A percentile compares a stretch with the other conserved stretches of the same genome.
phyloP scores from a whole-genome alignment of 2,888 invertebrate genomes.

The Drosophila vallismaia region DNA sequence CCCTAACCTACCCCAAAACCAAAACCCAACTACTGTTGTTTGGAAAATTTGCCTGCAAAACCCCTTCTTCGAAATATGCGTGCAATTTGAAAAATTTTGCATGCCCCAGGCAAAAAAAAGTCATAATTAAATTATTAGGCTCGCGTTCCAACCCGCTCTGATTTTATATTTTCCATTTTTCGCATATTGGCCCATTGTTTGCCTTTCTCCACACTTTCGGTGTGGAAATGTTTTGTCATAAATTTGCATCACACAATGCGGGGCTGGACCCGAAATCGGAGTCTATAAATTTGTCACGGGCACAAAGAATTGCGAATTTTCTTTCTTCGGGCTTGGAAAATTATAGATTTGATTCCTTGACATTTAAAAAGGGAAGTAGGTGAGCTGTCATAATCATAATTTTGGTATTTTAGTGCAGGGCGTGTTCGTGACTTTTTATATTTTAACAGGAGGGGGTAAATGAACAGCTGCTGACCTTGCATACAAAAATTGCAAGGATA shows the following conservation, averaged over 20 bases:
- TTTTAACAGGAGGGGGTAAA: slow-evolving; percentile 59
- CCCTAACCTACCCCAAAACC: slow-evolving; percentile 27
- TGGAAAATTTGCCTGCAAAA: slow-evolving; percentile 50
- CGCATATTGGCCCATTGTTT: slow-evolving; percentile 54
- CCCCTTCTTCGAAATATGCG: slow-evolving; percentile 57
- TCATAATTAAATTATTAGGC: slow-evolving; percentile 76
- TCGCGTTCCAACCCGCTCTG: slow-evolving; percentile 57
- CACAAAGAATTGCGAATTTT: slow-evolving; percentile 20
- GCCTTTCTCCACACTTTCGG: slow-evolving; percentile 59
- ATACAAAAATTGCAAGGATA: slow-evolving; percentile 22
- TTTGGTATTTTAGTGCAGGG: slow-evolving; percentile 59
- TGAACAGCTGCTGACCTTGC: slow-evolving; percentile 62
- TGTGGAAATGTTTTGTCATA: slow-evolving; percentile 75
- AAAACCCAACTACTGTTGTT: slow-evolving; percentile 16
- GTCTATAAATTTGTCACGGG: slow-evolving; percentile 47
- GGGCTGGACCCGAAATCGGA: slow-evolving; percentile 29
- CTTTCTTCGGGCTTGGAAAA: slow-evolving; percentile 51
- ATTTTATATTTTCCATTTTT: slow-evolving; percentile 6
- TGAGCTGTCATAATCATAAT: slow-evolving; percentile 75
- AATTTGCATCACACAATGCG: slow-evolving; percentile 74
- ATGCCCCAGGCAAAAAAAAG: slow-evolving; percentile 58
- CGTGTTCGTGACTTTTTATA: slow-evolving; percentile 50
- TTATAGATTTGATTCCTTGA: slow-evolving; percentile 54
- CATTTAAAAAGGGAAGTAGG: slow-evolving; percentile 50
- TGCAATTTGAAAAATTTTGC: slow-evolving; percentile 65